These are phyloP conservation scores for Podarcis raffonei DNA, from an alignment of 2,113 vertebrate genomes.

Conservation along the genomic window DNA sequence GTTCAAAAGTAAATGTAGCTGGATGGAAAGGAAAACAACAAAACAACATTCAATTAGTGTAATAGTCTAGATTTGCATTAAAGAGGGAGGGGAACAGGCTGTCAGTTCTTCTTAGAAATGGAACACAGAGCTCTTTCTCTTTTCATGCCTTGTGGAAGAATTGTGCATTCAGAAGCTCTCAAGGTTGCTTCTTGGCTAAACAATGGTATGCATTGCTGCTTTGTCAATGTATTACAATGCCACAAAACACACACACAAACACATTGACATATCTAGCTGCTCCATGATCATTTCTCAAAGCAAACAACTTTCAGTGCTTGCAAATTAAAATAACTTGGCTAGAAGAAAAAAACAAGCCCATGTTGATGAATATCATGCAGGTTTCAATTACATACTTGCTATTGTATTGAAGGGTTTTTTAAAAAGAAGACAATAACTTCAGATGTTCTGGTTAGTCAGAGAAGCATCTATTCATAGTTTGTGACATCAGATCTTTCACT, in stretches of 20 bases:
- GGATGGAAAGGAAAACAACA: neutral
- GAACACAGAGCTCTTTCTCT: neutral
- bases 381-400: neutral
- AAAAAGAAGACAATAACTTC: neutral
- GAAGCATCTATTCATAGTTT: neutral
- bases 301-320: neutral
- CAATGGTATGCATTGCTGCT: neutral
- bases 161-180: neutral
- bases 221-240: neutral
- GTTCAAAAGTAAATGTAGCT: neutral
- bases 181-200: neutral
- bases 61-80: neutral
- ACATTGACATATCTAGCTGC: neutral
- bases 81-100: neutral
- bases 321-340: neutral
- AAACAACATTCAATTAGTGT: neutral
- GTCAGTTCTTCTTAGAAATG: neutral
- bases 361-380: neutral
- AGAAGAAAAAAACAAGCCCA: neutral
- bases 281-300: neutral
- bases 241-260: too few relatives aligned
- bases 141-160: neutral
- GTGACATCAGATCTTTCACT: neutral
- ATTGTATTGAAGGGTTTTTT: neutral
- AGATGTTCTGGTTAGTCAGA: neutral